These are phyloP conservation scores for Lutjanus argentimaculatus DNA, from an alignment of 2,797 vertebrate species.

Conservation along the genomic window DNA sequence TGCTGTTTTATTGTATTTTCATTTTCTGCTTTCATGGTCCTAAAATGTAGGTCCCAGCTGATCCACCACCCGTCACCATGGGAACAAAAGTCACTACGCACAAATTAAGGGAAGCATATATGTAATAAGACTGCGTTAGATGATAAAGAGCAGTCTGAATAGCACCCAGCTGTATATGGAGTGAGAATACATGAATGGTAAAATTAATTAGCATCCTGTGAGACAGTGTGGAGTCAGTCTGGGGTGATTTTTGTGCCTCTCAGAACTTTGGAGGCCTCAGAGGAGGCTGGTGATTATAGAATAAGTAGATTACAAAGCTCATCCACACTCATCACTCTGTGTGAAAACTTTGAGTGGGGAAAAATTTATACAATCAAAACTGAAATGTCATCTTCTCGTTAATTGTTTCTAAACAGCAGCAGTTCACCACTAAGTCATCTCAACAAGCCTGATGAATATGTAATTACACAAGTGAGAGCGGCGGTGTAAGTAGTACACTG, in stretches of 20 bases:
- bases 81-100: not conserved
- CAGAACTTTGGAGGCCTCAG: conserved; percentile 28
- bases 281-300: conserved; percentile 38
- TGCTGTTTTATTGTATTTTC: not conserved
- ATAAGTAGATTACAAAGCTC: conserved; percentile 45
- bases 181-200: conserved; percentile 29
- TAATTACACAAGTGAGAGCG: not conserved
- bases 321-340: conserved; percentile 17
- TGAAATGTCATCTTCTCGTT: conserved; percentile 18
- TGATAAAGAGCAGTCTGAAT: conserved; percentile 35
- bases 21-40: conserved; percentile 4
- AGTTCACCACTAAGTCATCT: conserved; percentile 16
- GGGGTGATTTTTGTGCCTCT: conserved; percentile 15
- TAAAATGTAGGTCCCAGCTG: not conserved
- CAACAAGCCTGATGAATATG: conserved; percentile 24
- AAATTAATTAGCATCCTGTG: conserved; percentile 58
- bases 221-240: conserved; percentile 32
- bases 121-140: conserved; percentile 25
- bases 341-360: not conserved
- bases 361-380: conserved; percentile 34
- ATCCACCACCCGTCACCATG: conserved; percentile 5
- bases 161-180: conserved; percentile 18
- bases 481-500: not conserved
- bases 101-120: conserved; percentile 16
- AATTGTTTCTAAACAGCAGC: conserved; percentile 27